These are phyloP conservation scores for Graptemys geographica DNA, from an alignment of 2,797 vertebrate genomes.

Conservation along the genomic window DNA sequence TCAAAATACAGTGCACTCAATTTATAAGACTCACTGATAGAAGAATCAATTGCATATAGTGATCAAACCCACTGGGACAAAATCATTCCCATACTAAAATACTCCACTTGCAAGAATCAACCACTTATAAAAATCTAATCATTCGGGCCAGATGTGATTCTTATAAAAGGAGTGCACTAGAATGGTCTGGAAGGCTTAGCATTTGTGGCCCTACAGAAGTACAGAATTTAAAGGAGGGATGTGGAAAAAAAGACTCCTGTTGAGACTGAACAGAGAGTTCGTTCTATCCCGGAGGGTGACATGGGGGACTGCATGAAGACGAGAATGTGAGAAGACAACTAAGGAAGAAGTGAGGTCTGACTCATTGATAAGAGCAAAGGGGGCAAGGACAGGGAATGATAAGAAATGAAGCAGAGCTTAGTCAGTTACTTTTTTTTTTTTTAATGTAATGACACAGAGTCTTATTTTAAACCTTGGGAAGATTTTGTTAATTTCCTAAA, in stretches of 20 bases:
- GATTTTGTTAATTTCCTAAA: conserved; percentile 67
- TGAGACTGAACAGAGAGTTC: conserved; percentile 10
- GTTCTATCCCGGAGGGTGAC: background rate
- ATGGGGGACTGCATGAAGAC: background rate
- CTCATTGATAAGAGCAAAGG: conserved; percentile 53
- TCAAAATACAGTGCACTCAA: background rate
- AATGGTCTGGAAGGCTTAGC: background rate
- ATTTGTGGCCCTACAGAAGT: background rate
- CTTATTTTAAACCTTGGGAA: conserved; percentile 74
- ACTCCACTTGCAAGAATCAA: no score
- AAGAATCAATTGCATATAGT: no score
- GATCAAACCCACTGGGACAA: no score
- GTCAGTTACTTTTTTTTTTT: background rate
- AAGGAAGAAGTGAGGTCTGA: conserved; percentile 66
- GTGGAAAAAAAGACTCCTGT: conserved; percentile 3
- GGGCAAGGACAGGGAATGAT: conserved; percentile 44
- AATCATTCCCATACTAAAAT: no score
- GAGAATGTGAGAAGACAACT: conserved; percentile 36
- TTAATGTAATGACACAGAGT: conserved; percentile 39
- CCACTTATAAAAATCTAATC: no score
- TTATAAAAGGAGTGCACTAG: no score
- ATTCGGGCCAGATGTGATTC: no score
- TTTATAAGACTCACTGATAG: no score
- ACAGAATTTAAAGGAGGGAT: background rate
- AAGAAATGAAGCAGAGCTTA: conserved; percentile 56